Percentiles rank a stretch among this genome's conserved stretches.
Conservation (phyloP, 2,888 invertebrate species). For the Aproaerema taeniolella region DNA sequence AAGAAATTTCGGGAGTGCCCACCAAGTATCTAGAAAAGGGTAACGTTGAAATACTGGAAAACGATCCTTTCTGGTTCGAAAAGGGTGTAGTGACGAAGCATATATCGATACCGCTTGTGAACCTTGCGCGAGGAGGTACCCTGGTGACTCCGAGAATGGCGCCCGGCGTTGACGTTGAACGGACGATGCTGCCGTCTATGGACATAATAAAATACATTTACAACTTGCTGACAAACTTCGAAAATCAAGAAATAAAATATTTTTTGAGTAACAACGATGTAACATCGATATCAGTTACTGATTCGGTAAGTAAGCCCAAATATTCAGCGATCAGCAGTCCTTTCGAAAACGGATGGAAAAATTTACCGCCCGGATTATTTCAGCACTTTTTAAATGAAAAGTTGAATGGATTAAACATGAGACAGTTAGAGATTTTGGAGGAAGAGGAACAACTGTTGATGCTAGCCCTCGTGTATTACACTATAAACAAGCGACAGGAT, state of each 20-base stretch:
- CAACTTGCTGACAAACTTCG: constrained; percentile 34
- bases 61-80: constrained; percentile 30
- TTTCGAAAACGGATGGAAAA: constrained; percentile 40
- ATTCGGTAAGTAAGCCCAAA: constrained; percentile 24
- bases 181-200: constrained; percentile 26
- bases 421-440: constrained; percentile 22
- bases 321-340: constrained; percentile 25
- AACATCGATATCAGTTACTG: constrained; percentile 1
- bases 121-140: constrained; percentile 19
- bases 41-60: constrained; percentile 13
- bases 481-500: constrained; percentile 23
- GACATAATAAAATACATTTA: constrained; percentile 37
- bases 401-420: constrained; percentile 19
- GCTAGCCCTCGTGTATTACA: constrained; percentile 32
- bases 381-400: constrained; percentile 26
- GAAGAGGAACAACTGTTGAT: constrained; percentile 30
- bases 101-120: constrained; percentile 23
- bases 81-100: constrained; percentile 25
- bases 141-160: constrained; percentile 20
- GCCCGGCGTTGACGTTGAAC: constrained; percentile 22
- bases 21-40: constrained; percentile 19
- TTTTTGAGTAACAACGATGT: background rate
- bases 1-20: constrained; percentile 16
- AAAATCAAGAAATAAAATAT: constrained; percentile 14
- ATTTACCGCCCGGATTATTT: constrained; percentile 23